Evolutionary conservation across 2,113 vertebrate species (phyloP).

Genomic region (Butorides virescens): DNA sequence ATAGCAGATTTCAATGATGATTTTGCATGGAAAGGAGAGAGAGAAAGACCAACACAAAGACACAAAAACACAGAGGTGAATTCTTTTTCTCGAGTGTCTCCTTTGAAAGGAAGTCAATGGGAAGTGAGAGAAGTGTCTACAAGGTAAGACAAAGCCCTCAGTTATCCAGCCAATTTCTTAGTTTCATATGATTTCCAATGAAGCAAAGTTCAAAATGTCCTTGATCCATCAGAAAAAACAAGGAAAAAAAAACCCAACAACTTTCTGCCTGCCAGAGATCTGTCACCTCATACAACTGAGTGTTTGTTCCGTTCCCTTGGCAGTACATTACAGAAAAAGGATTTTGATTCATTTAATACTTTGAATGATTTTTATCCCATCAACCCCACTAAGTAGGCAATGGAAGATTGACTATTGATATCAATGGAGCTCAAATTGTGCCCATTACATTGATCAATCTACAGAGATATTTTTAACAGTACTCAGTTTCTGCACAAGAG

Average conservation of each 20-base stretch:
- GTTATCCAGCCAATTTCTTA: background rate
- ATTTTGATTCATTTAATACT: background rate
- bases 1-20: constrained; percentile 60
- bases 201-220: constrained; percentile 32
- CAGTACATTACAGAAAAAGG: background rate
- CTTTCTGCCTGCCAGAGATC: background rate
- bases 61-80: constrained; percentile 60
- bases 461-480: background rate
- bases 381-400: background rate
- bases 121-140: background rate
- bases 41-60: constrained; percentile 64
- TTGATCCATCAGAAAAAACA: constrained; percentile 35
- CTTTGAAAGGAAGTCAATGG: constrained; percentile 21
- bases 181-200: background rate
- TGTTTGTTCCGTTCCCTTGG: background rate
- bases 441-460: background rate
- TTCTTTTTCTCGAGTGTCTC: constrained; percentile 60
- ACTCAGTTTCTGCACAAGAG: background rate
- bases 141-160: constrained; percentile 1
- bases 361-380: background rate
- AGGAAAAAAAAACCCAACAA: background rate
- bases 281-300: background rate
- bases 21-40: constrained; percentile 60
- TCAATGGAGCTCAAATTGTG: background rate
- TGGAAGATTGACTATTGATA: background rate